These are phyloP conservation scores for Macrosteles quadrilineatus DNA, from an alignment of 1,140 invertebrate species.

Conservation along the genomic window DNA sequence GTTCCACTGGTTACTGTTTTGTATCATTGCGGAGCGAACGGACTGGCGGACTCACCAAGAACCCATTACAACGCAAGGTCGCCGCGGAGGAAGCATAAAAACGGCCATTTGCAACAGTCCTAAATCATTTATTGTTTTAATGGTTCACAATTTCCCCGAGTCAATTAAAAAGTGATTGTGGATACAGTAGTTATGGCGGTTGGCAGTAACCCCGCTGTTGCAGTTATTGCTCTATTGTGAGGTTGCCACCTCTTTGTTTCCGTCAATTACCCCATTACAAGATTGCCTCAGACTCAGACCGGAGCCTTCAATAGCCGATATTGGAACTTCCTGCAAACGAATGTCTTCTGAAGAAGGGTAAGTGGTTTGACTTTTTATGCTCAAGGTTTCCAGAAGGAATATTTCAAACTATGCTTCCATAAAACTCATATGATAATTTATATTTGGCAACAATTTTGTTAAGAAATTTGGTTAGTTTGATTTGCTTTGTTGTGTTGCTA, in stretches of 20 bases:
- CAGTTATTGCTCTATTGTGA: slow-evolving; percentile 5
- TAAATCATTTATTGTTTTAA: slow-evolving; percentile 25
- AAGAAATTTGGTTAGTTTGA: too few species aligned
- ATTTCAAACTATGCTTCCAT: too few species aligned
- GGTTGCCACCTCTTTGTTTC: slow-evolving; percentile 1
- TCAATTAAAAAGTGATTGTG: slow-evolving; percentile 22
- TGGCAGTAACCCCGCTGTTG: neutral
- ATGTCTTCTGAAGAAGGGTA: too few species aligned
- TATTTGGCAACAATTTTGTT: too few species aligned
- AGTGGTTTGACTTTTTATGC: too few species aligned
- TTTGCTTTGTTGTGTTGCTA: too few species aligned
- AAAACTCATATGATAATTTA: too few species aligned
- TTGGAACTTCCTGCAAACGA: too few species aligned
- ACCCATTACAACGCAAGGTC: slow-evolving; percentile 11
- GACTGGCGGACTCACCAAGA: neutral
- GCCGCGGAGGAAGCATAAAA: slow-evolving; percentile 16
- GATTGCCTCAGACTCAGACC: slow-evolving; percentile 4
- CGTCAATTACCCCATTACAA: slow-evolving; percentile 1
- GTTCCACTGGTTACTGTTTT: too few species aligned
- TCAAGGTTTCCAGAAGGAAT: too few species aligned
- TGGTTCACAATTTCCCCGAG: slow-evolving; percentile 7
- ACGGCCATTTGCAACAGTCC: slow-evolving; percentile 12
- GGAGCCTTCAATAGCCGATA: too few species aligned
- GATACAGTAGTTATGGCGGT: slow-evolving; percentile 14
- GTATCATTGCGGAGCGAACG: neutral